Conservation (phyloP, 2,113 vertebrate species). For the Hydrolagus affinis region DNA sequence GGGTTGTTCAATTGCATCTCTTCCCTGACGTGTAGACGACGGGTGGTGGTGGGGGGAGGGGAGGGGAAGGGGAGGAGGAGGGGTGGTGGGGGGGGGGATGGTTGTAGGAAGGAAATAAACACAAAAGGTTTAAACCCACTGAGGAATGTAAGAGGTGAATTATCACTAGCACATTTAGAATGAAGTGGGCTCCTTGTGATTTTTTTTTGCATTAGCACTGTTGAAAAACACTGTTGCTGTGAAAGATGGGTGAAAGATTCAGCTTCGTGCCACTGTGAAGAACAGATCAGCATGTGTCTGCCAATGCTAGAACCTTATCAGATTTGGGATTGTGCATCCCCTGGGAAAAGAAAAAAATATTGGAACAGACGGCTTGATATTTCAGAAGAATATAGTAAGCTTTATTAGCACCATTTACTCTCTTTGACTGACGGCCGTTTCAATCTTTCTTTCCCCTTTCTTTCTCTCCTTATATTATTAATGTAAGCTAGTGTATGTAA, state of each 20-base stretch:
- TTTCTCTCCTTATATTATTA: constrained; percentile 65
- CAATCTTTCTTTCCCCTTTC: constrained; percentile 40
- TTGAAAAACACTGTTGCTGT: constrained; percentile 59
- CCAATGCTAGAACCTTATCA: constrained; percentile 72
- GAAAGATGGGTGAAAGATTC: constrained; percentile 81
- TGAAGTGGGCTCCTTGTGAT: constrained; percentile 53
- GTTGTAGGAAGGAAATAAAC: neutral
- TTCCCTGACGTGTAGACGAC: neutral
- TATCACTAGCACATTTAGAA: constrained; percentile 31
- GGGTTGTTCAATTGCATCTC: neutral
- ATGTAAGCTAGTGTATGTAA: constrained; percentile 82
- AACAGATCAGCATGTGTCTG: constrained; percentile 70
- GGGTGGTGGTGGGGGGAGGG: no score
- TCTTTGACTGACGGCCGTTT: constrained; percentile 75
- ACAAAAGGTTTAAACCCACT: neutral
- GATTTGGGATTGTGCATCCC: constrained; percentile 79
- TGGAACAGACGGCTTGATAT: constrained; percentile 80
- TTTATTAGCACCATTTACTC: constrained; percentile 67
- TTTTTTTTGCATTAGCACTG: constrained; percentile 57
- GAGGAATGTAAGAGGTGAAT: neutral
- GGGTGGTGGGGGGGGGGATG: no score
- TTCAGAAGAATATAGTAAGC: constrained; percentile 77
- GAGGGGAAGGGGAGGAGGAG: no score
- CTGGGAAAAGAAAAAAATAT: constrained; percentile 74
- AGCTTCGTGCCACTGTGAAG: constrained; percentile 61